Percentiles rank a stretch among this genome's conserved stretches.
Evolutionary conservation across 1,140 invertebrate genomes (phyloP).

Genomic region (Cydia amplana): DNA sequence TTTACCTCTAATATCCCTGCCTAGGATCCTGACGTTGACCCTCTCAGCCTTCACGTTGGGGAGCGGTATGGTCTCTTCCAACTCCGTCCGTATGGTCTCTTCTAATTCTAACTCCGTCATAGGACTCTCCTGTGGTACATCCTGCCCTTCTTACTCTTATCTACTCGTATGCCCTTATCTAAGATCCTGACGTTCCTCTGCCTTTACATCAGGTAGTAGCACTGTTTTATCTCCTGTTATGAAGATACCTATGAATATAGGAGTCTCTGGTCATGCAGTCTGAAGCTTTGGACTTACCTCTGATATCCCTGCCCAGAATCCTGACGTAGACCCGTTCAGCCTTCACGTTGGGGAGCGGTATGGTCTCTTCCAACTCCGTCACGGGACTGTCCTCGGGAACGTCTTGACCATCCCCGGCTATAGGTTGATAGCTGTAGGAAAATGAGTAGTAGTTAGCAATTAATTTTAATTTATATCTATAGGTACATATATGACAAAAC

Average conservation of each 20-base stretch:
- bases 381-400: constrained; percentile 36
- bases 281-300: constrained; percentile 46
- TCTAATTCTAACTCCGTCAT: constrained; percentile 52
- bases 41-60: constrained; percentile 52
- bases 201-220: too few relatives aligned
- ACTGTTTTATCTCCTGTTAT: too few relatives aligned
- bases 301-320: constrained; percentile 64
- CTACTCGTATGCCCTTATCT: too few relatives aligned
- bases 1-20: constrained; percentile 62
- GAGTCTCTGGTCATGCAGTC: too few relatives aligned
- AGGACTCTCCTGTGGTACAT: constrained; percentile 36
- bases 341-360: constrained; percentile 51
- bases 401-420: constrained; percentile 41
- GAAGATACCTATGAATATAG: too few relatives aligned
- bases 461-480: too few relatives aligned
- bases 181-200: too few relatives aligned
- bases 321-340: constrained; percentile 60
- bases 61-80: constrained; percentile 51
- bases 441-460: too few relatives aligned
- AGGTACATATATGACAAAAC: too few relatives aligned
- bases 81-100: constrained; percentile 48
- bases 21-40: constrained; percentile 63
- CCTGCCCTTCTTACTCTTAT: constrained; percentile 16
- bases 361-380: constrained; percentile 50
- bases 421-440: constrained; percentile 58